Evolutionary conservation across 2,888 invertebrate species (phyloP), one percentile per base, ranked within the genome.

Genomic region (Megamerina dolium): DNA sequence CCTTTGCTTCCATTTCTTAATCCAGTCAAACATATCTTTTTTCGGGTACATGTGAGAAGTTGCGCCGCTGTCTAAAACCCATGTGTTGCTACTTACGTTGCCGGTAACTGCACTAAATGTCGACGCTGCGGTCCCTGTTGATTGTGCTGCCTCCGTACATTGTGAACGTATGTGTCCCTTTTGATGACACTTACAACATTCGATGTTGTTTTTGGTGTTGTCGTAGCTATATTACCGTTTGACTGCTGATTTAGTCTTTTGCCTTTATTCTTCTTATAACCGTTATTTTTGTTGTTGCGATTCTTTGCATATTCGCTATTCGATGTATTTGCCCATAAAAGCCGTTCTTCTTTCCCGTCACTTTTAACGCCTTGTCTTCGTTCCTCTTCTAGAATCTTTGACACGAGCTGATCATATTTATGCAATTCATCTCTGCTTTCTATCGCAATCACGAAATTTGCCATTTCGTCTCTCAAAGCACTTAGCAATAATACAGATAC

Each of bases 361-460:
- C 34, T n/a, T 16, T 29, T 3, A n/a, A n/a, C n/a, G n/a, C n/a
- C n/a, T n/a, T n/a, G n/a, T n/a, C n/a, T n/a, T n/a, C n/a, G n/a
- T n/a, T n/a, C n/a, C n/a, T n/a, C n/a, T n/a, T n/a, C n/a, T n/a
- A n/a, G n/a, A n/a, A n/a, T n/a, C n/a, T n/a, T n/a, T n/a, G n/a
- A n/a, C n/a, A n/a, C n/a, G n/a, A n/a, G n/a, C 10, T 33, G 20
- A 16, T 37, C 9, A 43, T n/a, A 36, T 29, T 18, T 45, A 2
- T 47, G 51, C 13, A 51, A 40, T 9, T 16, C 5, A 27, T 45
- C 48, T n/a, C 49, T 30, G 21, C 47, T 49, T 29, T 49, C 45
- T 9, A 49, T 42, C 23, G 49, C 45, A 1, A 47, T 37, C 2
- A 47, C 38, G 35, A 49, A 46, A 39, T 21, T 37, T 29, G 45